Evolutionary conservation across 2,113 vertebrate species (phyloP).

Genomic region (Grammatotria lemairii): DNA sequence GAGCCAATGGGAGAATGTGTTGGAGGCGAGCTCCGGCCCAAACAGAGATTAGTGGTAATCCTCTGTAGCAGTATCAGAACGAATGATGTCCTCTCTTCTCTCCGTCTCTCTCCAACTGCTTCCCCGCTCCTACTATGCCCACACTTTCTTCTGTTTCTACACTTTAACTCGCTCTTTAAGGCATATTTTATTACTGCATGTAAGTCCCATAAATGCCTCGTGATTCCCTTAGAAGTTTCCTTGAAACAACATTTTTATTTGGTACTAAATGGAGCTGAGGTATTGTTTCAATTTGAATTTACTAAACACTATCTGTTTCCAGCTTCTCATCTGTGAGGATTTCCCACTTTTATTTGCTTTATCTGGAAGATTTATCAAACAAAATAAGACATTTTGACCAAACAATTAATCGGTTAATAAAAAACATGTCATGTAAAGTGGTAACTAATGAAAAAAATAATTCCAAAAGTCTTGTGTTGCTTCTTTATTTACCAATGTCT

Average conservation of each 20-base stretch:
- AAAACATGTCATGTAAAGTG: not conserved
- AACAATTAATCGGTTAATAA: not conserved
- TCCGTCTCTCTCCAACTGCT: not conserved
- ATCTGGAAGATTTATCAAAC: not conserved
- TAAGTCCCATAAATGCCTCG: not conserved
- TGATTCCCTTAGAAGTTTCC: not conserved
- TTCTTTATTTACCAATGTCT: not conserved
- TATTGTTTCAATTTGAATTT: not conserved
- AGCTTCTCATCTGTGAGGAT: not conserved
- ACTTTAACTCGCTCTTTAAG: not conserved
- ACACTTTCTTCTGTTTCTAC: not conserved
- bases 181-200: not conserved
- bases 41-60: slow-evolving; percentile 67
- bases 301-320: not conserved
- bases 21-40: slow-evolving; percentile 4
- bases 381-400: not conserved
- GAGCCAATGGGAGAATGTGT: slow-evolving; percentile 40
- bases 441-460: not conserved
- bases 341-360: not conserved
- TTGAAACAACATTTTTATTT: not conserved
- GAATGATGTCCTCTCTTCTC: not conserved
- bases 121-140: not conserved
- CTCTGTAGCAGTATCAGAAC: slow-evolving; percentile 23
- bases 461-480: not conserved
- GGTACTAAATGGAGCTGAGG: not conserved